These are phyloP conservation scores for Atta colombica DNA, from an alignment of 1,140 invertebrate species.

Conservation along the genomic window DNA sequence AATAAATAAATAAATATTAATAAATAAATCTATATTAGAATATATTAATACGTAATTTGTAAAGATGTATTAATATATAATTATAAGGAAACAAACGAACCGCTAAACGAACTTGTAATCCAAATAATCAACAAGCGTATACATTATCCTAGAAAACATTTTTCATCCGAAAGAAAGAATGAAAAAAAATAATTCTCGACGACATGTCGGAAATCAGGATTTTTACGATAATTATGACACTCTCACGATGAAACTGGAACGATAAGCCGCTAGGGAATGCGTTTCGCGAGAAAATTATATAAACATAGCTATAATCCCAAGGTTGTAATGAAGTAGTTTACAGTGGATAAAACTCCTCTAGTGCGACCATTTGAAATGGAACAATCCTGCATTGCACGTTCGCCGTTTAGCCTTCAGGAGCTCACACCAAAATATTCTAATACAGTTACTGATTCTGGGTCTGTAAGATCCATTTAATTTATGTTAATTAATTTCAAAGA, in stretches of 20 bases:
- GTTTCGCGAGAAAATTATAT: constrained; percentile 42
- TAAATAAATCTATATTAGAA: not conserved
- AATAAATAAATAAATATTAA: no score
- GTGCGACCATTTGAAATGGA: constrained; percentile 1
- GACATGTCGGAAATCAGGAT: not conserved
- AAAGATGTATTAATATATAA: no score
- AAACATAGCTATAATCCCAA: constrained; percentile 10
- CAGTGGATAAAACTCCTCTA: constrained; percentile 9
- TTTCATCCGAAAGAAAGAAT: not conserved
- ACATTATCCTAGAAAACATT: not conserved
- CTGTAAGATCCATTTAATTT: no score
- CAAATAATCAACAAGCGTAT: constrained; percentile 60
- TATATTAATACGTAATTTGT: not conserved
- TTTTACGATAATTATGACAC: constrained; percentile 23
- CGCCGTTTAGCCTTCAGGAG: not conserved
- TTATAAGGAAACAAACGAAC: constrained; percentile 36
- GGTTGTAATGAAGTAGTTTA: constrained; percentile 33
- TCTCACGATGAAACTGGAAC: not conserved
- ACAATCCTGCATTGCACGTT: not conserved
- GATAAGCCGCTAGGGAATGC: not conserved
- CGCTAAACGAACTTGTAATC: constrained; percentile 54
- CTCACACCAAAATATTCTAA: no score
- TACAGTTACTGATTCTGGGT: no score
- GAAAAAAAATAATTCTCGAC: not conserved
- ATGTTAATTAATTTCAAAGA: no score